Conservation (phyloP, 2,113 vertebrate genomes). For the Gasterosteus nipponicus region DNA sequence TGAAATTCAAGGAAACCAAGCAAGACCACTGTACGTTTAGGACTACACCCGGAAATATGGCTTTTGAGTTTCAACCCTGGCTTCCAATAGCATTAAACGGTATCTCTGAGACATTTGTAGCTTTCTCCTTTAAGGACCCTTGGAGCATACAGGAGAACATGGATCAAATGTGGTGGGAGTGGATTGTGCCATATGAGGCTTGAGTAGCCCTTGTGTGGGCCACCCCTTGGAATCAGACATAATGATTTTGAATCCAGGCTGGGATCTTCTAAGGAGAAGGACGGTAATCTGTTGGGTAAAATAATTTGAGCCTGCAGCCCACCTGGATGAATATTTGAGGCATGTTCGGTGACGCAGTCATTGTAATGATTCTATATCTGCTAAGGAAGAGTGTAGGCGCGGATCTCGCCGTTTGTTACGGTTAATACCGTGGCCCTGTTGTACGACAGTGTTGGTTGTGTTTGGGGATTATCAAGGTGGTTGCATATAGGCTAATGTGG, state of each 20-base stretch:
- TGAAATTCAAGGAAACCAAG: background rate
- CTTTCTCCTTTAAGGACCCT: background rate
- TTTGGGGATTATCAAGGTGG: conserved; percentile 4
- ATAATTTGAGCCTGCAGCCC: background rate
- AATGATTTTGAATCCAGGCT: background rate
- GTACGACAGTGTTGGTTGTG: background rate
- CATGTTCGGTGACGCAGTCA: background rate
- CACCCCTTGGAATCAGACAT: background rate
- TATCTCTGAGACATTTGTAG: background rate
- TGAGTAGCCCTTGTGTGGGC: background rate
- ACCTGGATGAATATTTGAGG: background rate
- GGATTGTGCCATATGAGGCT: conserved; percentile 1
- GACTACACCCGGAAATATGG: background rate
- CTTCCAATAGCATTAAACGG: background rate
- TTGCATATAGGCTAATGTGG: conserved; percentile 12
- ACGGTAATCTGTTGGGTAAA: background rate
- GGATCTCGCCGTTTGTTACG: background rate
- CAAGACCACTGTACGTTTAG: too few relatives aligned
- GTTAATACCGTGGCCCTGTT: background rate
- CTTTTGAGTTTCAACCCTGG: background rate
- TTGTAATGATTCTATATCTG: background rate
- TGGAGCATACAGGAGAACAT: background rate
- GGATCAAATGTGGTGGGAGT: background rate
- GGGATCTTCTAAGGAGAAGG: background rate
- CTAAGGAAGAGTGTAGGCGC: background rate